Evolutionary conservation across 2,888 invertebrate species (phyloP), one percentile per base, ranked within the genome.

Genomic region (Lepidocyrtinus sp.): DNA sequence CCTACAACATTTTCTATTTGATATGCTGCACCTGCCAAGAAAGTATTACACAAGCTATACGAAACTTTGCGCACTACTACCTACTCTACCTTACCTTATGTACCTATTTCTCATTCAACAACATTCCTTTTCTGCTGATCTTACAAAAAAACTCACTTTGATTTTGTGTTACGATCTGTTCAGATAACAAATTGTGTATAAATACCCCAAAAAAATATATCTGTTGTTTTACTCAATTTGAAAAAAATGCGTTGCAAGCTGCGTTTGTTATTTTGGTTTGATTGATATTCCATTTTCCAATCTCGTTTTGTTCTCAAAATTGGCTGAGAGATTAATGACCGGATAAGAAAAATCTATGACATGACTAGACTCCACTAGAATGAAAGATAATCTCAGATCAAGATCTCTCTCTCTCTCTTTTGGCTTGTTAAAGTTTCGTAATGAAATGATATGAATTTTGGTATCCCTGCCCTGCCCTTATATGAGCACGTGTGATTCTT

Each of bases 91-190:
- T n/a, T n/a, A n/a, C n/a, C n/a, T n/a, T n/a, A n/a, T n/a, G n/a
- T n/a, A n/a, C n/a, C n/a, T n/a, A n/a, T n/a, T n/a, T n/a, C n/a
- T n/a, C n/a, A n/a, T 36, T 36, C 36, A 36, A 36, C 36, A 36
- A 36, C 5, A 36, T 36, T 36, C 36, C 36, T 36, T 36, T 36
- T 36, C 36, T 36, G 5, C 36, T n/a, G n/a, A n/a, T 55, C 17
- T 2, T n/a, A 55, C 55, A 55, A 55, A 55, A 55, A 55, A 55
- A 55, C 55, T 55, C 55, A 55, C 55, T 55, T 55, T 55, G 55
- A 55, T 55, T 55, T 55, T 55, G 55, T 55, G 55, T 55, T 55
- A 55, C 55, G 55, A 55, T 55, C 55, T 55, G 55, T 55, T 55
- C 55, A 55, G 55, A 55, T 55, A 55, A 55, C 7, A 36, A 36